Percentiles rank a stretch among this genome's conserved stretches.
Evolutionary conservation across 2,113 vertebrate species (phyloP).

Genomic region (Esox niger): DNA sequence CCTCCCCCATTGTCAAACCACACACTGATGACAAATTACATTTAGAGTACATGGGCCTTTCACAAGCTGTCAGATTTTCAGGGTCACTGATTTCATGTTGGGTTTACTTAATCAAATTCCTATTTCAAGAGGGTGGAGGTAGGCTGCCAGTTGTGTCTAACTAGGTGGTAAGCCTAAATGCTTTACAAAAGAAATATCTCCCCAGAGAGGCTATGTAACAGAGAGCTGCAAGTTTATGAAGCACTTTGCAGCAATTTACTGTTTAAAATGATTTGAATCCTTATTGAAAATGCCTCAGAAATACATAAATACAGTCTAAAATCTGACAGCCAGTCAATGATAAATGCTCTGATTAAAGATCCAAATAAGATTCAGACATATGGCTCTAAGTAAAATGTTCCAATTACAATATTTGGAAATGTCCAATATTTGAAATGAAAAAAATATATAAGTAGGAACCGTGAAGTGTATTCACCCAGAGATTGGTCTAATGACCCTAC

Average conservation of each 20-base stretch:
- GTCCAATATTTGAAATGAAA: too few relatives aligned
- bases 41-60: not conserved
- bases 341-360: not conserved
- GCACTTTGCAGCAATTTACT: not conserved
- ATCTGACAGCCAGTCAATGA: not conserved
- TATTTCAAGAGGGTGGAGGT: not conserved
- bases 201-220: not conserved
- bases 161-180: not conserved
- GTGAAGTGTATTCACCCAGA: too few relatives aligned
- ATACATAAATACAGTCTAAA: not conserved
- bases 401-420: too few relatives aligned
- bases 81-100: not conserved
- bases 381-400: not conserved
- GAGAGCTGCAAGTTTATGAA: not conserved
- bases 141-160: not conserved
- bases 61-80: constrained; percentile 1
- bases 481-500: too few relatives aligned
- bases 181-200: not conserved
- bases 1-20: too few relatives aligned
- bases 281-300: not conserved
- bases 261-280: not conserved
- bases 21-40: too few relatives aligned
- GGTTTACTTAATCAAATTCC: not conserved
- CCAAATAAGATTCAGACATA: not conserved
- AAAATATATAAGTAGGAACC: too few relatives aligned